A percentile compares a stretch with the other conserved stretches of the same genome.
Evolutionary conservation across 2,797 vertebrate species (phyloP).

Genomic region (Lacerta agilis): DNA sequence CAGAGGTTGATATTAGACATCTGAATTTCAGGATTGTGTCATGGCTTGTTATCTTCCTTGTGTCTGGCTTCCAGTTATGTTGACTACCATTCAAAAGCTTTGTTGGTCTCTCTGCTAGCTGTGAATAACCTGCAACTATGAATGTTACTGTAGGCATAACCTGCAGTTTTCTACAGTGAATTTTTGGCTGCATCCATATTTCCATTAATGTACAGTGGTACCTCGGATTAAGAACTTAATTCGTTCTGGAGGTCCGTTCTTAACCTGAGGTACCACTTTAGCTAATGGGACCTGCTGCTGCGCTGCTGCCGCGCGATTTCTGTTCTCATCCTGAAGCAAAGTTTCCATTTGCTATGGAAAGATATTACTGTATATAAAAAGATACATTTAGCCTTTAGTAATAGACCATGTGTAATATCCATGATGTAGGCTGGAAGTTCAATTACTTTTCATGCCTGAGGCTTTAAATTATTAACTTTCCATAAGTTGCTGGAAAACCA

Average conservation of each 20-base stretch:
- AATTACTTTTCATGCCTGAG: background rate
- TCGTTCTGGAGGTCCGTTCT: no score
- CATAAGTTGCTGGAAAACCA: no score
- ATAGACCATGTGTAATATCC: no score
- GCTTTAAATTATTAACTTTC: no score
- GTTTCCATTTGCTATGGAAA: background rate
- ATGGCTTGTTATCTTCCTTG: background rate
- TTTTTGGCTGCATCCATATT: no score
- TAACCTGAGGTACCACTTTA: no score
- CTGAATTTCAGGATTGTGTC: background rate
- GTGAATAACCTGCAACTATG: background rate
- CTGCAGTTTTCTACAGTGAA: background rate
- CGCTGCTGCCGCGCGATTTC: no score
- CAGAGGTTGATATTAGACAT: background rate
- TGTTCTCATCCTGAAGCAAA: no score
- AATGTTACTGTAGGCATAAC: background rate
- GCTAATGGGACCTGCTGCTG: no score
- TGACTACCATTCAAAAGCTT: background rate
- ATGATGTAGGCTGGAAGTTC: background rate
- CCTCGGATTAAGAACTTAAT: no score
- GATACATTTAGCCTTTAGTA: background rate
- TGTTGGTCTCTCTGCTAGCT: background rate
- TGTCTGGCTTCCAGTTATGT: background rate
- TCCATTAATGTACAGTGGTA: no score
- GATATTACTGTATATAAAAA: background rate